Base-by-base conservation (phyloP, 2,888 invertebrate genomes). In the Sturmia bella region DNA sequence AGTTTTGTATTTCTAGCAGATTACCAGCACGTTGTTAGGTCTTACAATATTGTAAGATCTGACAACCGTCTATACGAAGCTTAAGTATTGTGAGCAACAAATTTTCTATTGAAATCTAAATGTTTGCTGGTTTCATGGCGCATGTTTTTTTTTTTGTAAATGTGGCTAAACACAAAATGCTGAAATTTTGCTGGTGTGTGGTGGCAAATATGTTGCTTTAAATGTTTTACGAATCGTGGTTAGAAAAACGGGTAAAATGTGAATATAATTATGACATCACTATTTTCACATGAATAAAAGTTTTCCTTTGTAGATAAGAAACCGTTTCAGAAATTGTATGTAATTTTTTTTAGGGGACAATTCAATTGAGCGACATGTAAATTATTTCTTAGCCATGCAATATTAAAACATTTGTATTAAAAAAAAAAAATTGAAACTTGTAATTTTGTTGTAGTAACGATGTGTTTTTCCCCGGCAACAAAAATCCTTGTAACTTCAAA, bases 401-500 rank as follows among this genome's bases (percentile, higher is more conserved):
- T 9, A 39, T 56, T 32, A 56, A 32, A 37, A 32, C 1, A 32
- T 7, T 32, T 32, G 5, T 1, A 12, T n/a, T 9, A n/a, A 9
- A n/a, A 19, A 56, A 3, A 54, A 12, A n/a, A 27, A 52, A 52
- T n/a, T 3, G 21, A 21, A 3, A 19, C 7, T 45, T 45, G 12
- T 19, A 1, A n/a, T 21, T 24, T 50, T 24, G 11, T 24, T 50
- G 1, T 21, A 12, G 17, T n/a, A n/a, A n/a, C n/a, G n/a, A n/a
- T 2, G 7, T 32, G 9, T 6, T 32, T 21, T 37, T 70, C 11
- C n/a, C 11, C 9, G 45, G 13, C 11, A 15, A 39, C 6, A 3
- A 12, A 37, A 45, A 57, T 45, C 24, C 27, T 41, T 74, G 74
- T 39, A 48, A 66, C 39, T 24, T 39, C n/a, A 54, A 15, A 21